A percentile compares a stretch with the other conserved stretches of the same genome.
phyloP scores from a whole-genome alignment of 2,888 invertebrate species.

The Gari tellinella region DNA sequence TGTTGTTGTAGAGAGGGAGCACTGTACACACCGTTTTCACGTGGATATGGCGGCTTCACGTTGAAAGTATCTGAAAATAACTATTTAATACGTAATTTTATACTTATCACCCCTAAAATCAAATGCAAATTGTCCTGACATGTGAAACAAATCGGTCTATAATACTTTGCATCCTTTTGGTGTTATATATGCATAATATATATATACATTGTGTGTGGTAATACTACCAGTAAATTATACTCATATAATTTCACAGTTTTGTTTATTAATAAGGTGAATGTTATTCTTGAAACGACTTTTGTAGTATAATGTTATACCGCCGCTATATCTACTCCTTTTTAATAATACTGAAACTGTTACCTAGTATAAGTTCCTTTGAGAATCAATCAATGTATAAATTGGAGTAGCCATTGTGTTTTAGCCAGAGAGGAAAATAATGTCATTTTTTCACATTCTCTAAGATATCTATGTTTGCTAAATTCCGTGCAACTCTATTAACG shows the following conservation, averaged over 20 bases:
- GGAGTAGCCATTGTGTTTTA: not conserved
- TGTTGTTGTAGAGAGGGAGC: too few relatives aligned
- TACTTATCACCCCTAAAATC: too few relatives aligned
- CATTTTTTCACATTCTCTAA: not conserved
- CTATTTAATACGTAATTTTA: too few relatives aligned
- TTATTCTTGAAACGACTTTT: not conserved
- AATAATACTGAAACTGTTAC: not conserved
- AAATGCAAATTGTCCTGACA: too few relatives aligned
- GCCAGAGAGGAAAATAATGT: conserved; percentile 5
- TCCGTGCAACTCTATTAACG: conserved; percentile 9
- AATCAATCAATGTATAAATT: conserved; percentile 3
- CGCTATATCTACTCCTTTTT: conserved; percentile 8
- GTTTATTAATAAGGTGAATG: not conserved
- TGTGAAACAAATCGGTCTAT: too few relatives aligned
- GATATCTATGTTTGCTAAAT: not conserved
- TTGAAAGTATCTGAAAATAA: too few relatives aligned
- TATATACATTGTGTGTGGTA: not conserved
- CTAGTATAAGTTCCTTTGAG: not conserved
- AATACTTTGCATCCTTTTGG: conserved; percentile 1
- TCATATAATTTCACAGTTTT: conserved; percentile 5
- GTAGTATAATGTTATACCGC: conserved; percentile 3
- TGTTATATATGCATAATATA: conserved; percentile 2
- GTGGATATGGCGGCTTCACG: too few relatives aligned
- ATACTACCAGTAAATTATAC: not conserved
- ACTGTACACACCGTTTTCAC: too few relatives aligned